phyloP scores from a whole-genome alignment of 2,113 vertebrate genomes.

The Trogon surrucura region DNA sequence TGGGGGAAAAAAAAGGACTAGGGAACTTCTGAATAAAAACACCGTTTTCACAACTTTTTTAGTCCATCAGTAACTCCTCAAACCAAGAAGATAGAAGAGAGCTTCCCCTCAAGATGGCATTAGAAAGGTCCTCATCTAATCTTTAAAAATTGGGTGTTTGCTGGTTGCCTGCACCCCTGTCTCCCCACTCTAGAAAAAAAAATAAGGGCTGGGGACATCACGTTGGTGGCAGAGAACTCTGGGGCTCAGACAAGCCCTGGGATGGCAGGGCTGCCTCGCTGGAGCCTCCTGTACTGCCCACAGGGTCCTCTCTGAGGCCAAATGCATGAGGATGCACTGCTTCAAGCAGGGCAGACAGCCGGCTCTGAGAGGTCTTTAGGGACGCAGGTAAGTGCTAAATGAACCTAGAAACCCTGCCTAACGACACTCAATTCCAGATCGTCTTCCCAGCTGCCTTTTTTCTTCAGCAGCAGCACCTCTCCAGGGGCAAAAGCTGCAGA shows the following conservation, averaged over 20 bases:
- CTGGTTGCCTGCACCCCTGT: not conserved
- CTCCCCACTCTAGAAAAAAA: not conserved
- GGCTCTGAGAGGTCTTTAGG: not conserved
- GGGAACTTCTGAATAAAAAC: not conserved
- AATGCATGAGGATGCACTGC: not conserved
- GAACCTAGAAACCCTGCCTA: not conserved
- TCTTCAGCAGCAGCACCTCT: not conserved
- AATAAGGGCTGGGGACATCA: not conserved
- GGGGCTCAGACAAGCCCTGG: not conserved
- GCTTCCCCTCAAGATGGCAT: not conserved
- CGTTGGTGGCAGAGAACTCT: not conserved
- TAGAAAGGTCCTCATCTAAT: not conserved
- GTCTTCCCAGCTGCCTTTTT: not conserved
- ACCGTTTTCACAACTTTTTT: not conserved
- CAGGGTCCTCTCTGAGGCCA: not conserved
- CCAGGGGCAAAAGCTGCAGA: not conserved
- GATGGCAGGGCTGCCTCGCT: not conserved
- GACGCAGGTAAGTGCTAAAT: not conserved
- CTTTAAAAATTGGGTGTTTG: not conserved
- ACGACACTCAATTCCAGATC: too few species aligned
- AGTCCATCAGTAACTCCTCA: not conserved
- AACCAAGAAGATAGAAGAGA: not conserved
- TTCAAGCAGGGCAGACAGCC: not conserved
- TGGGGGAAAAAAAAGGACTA: fast-evolving
- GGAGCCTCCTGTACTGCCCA: not conserved